Percentiles rank a stretch among this genome's conserved stretches.
Conservation (phyloP, 2,797 vertebrate species). For the Macropodus opercularis region DNA sequence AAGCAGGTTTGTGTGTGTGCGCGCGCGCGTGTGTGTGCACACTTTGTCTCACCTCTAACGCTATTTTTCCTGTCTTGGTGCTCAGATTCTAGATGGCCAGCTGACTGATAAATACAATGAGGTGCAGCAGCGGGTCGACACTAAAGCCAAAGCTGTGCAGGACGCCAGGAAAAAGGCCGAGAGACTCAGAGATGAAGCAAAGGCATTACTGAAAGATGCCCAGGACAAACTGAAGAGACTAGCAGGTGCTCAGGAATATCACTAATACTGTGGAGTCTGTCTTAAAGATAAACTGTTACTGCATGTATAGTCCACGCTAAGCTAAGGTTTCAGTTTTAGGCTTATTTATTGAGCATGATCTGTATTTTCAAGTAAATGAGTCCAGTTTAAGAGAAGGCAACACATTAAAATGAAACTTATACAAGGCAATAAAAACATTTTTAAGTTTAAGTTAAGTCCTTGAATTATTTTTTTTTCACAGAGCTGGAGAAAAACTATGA, state of each 20-base stretch:
- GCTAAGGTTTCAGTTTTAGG: no score
- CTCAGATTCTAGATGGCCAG: constrained; percentile 89
- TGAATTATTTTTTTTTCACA: constrained; percentile 58
- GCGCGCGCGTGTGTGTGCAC: background rate
- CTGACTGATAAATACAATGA: constrained; percentile 90
- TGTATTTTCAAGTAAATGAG: no score
- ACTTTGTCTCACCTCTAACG: background rate
- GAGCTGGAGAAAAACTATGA: constrained; percentile 92
- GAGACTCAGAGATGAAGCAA: constrained; percentile 88
- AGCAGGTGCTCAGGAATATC: constrained; percentile 80
- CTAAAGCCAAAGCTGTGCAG: constrained; percentile 85
- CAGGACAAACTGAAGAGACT: constrained; percentile 89
- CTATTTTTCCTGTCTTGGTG: background rate
- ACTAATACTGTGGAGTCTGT: background rate
- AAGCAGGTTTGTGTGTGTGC: constrained; percentile 84
- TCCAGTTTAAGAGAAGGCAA: no score
- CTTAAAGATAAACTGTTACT: background rate
- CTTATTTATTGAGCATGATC: no score
- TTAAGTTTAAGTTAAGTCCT: no score
- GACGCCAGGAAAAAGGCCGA: constrained; percentile 90
- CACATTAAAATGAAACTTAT: no score
- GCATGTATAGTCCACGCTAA: background rate
- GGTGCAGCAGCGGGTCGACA: constrained; percentile 88
- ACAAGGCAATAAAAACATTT: no score
- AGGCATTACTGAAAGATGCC: constrained; percentile 86